Conservation (phyloP, 1,140 invertebrate species). For the Trypoxylus dichotomus region DNA sequence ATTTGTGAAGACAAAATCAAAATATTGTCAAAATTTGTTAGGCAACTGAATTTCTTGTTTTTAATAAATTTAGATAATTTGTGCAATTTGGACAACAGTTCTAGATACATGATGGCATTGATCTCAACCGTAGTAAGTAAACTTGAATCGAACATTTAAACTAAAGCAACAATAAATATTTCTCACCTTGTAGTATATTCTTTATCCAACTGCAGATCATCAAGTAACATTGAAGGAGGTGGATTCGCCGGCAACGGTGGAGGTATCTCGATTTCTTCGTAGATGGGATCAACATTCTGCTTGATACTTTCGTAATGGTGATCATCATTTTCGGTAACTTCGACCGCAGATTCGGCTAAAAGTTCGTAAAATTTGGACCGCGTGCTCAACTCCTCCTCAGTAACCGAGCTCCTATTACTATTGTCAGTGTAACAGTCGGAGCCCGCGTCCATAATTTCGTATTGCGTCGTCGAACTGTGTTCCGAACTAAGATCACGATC, state of each 20-base stretch:
- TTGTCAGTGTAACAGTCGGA: constrained; percentile 68
- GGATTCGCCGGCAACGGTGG: constrained; percentile 75
- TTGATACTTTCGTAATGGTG: constrained; percentile 80
- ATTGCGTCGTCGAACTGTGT: constrained; percentile 57
- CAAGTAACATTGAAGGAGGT: constrained; percentile 63
- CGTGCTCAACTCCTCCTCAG: constrained; percentile 60
- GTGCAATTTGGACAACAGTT: too few relatives aligned
- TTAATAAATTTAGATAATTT: too few relatives aligned
- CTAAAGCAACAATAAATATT: not conserved
- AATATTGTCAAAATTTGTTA: too few relatives aligned
- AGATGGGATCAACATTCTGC: constrained; percentile 76
- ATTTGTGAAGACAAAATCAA: too few relatives aligned
- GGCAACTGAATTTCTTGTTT: too few relatives aligned
- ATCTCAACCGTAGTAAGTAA: too few relatives aligned
- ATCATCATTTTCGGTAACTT: constrained; percentile 63
- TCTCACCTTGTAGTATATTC: constrained; percentile 58
- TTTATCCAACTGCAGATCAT: constrained; percentile 61
- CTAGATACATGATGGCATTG: too few relatives aligned
- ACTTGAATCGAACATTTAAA: too few relatives aligned
- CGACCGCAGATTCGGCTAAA: constrained; percentile 65
- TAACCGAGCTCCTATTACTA: constrained; percentile 56
- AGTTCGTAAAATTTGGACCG: constrained; percentile 70
- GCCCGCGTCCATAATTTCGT: constrained; percentile 57
- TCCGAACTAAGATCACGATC: constrained; percentile 59
- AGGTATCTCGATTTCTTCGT: constrained; percentile 84